Conservation (phyloP, 2,888 invertebrate genomes). For the Xestia c-nigrum region DNA sequence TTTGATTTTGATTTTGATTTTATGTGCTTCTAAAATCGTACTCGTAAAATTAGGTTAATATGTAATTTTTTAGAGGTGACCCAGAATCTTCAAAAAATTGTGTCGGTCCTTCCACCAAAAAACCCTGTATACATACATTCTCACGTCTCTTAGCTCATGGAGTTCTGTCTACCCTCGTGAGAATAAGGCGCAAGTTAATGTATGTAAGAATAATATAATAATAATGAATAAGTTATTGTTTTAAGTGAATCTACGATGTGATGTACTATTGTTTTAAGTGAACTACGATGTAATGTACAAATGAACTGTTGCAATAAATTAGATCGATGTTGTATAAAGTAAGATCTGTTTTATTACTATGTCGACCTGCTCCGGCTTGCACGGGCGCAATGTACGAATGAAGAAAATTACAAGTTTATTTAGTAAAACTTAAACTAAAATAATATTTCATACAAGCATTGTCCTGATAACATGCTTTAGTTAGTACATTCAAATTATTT, state of each 20-base stretch:
- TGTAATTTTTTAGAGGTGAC: neutral
- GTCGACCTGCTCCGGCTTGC: neutral
- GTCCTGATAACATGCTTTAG: neutral
- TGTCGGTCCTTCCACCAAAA: neutral
- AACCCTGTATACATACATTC: neutral
- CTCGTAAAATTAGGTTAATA: neutral
- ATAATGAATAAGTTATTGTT: constrained; percentile 30
- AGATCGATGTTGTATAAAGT: constrained; percentile 50
- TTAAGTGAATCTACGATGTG: constrained; percentile 30
- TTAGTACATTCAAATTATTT: neutral
- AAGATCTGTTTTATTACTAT: neutral
- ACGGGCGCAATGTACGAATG: neutral
- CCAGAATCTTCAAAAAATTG: neutral
- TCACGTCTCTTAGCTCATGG: neutral
- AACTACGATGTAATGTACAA: constrained; percentile 44
- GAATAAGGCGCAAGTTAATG: neutral
- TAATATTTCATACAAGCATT: neutral
- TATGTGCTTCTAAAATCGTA: neutral
- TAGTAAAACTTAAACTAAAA: neutral
- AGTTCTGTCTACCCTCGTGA: neutral
- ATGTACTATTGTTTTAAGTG: constrained; percentile 30
- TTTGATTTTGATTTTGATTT: too few species aligned
- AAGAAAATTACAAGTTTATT: neutral
- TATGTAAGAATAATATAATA: constrained; percentile 5
- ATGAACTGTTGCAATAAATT: constrained; percentile 55